A percentile compares a stretch with the other conserved stretches of the same genome.
These are phyloP conservation scores for Germaria angustata DNA, from an alignment of 2,888 invertebrate genomes.

Conservation along the genomic window DNA sequence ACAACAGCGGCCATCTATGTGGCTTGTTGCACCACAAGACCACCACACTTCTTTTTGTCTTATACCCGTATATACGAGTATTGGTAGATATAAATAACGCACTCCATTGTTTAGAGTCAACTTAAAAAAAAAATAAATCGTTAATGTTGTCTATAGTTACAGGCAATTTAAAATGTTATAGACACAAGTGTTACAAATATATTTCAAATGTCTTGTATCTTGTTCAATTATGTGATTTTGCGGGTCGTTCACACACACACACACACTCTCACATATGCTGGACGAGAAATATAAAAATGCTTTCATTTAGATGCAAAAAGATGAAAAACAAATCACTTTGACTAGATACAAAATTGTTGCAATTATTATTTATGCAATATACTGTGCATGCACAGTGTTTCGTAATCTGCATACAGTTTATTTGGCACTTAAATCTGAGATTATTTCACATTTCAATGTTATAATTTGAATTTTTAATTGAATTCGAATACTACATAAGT, in stretches of 20 bases:
- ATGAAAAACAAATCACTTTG: not conserved
- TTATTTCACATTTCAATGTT: not conserved
- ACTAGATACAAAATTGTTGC: slow-evolving; percentile 10
- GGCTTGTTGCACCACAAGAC: not conserved
- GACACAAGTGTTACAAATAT: slow-evolving; percentile 43
- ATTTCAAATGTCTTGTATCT: slow-evolving; percentile 52
- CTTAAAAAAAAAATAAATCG: not conserved
- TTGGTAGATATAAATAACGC: not conserved
- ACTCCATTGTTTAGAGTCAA: slow-evolving; percentile 30
- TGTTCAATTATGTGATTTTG: slow-evolving; percentile 56
- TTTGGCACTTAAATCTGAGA: not conserved
- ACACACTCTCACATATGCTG: not conserved
- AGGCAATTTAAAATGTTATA: slow-evolving; percentile 45
- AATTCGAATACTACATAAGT: no score
- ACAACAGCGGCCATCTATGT: not conserved
- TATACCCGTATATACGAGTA: not conserved
- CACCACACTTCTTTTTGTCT: not conserved
- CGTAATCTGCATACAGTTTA: not conserved
- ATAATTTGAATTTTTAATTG: no score
- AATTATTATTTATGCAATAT: slow-evolving; percentile 36
- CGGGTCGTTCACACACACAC: slow-evolving; percentile 46
- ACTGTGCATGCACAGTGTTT: slow-evolving; percentile 16
- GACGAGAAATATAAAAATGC: not conserved
- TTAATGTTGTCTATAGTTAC: slow-evolving; percentile 49
- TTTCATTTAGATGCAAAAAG: slow-evolving; percentile 18